A percentile compares a stretch with the other conserved stretches of the same genome.
These are phyloP conservation scores for Meiosimyza platycephala DNA, from an alignment of 2,888 invertebrate genomes.

Conservation along the genomic window DNA sequence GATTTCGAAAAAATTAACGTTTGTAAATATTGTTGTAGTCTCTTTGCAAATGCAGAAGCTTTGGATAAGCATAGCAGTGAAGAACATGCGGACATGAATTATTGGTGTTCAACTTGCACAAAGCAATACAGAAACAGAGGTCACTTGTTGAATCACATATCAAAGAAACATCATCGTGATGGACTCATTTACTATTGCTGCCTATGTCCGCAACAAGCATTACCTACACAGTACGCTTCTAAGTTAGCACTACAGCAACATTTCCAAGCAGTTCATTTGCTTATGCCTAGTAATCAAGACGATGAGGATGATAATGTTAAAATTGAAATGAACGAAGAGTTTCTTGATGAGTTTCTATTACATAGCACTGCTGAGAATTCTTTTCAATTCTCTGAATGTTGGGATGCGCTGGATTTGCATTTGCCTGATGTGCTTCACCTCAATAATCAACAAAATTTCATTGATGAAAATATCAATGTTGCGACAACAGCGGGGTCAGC, in stretches of 20 bases:
- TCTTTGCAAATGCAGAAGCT: constrained; percentile 40
- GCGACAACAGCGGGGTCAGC: constrained; percentile 22
- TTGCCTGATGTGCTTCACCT: constrained; percentile 48
- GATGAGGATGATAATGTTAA: constrained; percentile 45
- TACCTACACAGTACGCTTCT: constrained; percentile 18
- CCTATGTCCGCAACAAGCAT: constrained; percentile 31
- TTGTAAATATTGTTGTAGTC: constrained; percentile 48
- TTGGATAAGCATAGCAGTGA: constrained; percentile 42
- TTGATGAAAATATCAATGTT: neutral
- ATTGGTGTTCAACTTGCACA: constrained; percentile 42
- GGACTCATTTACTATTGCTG: constrained; percentile 46
- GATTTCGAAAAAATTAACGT: constrained; percentile 36
- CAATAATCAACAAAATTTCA: neutral
- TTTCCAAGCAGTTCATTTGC: constrained; percentile 39
- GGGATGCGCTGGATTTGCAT: constrained; percentile 51
- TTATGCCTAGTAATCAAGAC: constrained; percentile 30
- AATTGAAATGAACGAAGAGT: constrained; percentile 53
- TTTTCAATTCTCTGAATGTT: constrained; percentile 52
- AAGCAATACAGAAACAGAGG: constrained; percentile 44
- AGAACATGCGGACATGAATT: constrained; percentile 42
- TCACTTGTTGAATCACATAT: constrained; percentile 45
- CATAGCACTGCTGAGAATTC: constrained; percentile 49
- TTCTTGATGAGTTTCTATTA: constrained; percentile 51
- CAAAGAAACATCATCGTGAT: constrained; percentile 40
- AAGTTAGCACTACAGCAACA: constrained; percentile 41